Evolutionary conservation across 2,888 invertebrate genomes (phyloP), one percentile per base, ranked within the genome.

Genomic region (Campopleginae sp.): DNA sequence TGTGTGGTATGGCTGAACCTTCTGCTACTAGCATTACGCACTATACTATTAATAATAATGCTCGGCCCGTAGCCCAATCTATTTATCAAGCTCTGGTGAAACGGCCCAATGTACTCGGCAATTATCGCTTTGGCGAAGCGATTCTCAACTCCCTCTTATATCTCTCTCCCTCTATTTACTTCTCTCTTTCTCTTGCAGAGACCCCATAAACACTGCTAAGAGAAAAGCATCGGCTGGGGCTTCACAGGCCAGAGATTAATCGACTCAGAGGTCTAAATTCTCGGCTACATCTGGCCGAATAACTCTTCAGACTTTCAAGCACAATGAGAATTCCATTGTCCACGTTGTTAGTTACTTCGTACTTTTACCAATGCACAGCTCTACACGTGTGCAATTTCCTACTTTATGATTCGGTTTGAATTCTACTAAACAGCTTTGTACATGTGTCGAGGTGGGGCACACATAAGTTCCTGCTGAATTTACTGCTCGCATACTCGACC

Each of bases 1-100:
- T 38, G 65, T 63, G 65, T 48, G n/a, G n/a, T n/a, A 46, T 14
- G 27, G 23, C 23, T 33, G 8, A 76, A 65, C 76, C 63, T 65
- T 33, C 76, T 65, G 65, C 58, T 68, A 33, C 51, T 42, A 66
- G 44, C 51, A 42, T 48, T 72, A 72, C 74, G 61, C 61, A 63
- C 44, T 75, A 31, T 33, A 68, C 79, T 76, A 85, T 82, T 85
- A 76, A 85, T 85, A 85, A 85, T 80, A 82, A 76, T 75, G 68
- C 79, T 75, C 33, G 87, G 84, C 77, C 80, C 86, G 72, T 81
- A 87, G 86, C 89, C 90, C 90, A 86, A 91, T 90, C 90, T 89
- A 90, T 90, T 90, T 88, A 90, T 90, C 90, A 90, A 89, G 89
- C 76, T 82, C 75, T 66, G 66, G 66, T 42, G 23, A 77, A 77